Conservation (phyloP, 2,888 invertebrate species). For the Aphidius colemani region DNA sequence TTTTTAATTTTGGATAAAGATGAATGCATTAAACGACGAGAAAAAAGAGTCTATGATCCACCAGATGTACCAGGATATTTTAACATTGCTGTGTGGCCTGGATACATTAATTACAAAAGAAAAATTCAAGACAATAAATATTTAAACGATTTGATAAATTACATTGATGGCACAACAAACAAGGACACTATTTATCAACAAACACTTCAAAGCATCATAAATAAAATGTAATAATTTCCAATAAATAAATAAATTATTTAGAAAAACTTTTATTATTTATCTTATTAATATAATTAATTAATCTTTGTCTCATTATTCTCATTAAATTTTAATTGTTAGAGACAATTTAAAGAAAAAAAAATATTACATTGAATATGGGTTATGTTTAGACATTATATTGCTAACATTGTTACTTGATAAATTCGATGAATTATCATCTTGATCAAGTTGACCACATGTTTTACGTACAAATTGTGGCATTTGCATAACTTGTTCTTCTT, state of each 20-base stretch:
- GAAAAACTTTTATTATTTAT: slow-evolving; percentile 10
- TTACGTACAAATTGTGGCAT: slow-evolving; percentile 80
- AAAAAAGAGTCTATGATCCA: slow-evolving; percentile 75
- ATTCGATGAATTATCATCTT: slow-evolving; percentile 54
- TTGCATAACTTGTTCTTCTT: slow-evolving; percentile 94
- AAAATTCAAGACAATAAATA: slow-evolving; percentile 54
- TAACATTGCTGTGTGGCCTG: slow-evolving; percentile 90
- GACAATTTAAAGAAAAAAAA: slow-evolving; percentile 16
- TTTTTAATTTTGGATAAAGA: slow-evolving; percentile 74
- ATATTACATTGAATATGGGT: slow-evolving; percentile 56
- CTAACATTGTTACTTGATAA: slow-evolving; percentile 51
- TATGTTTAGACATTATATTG: slow-evolving; percentile 56
- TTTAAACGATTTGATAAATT: slow-evolving; percentile 40
- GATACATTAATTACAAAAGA: slow-evolving; percentile 68
- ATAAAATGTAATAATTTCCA: neutral
- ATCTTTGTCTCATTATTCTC: too few relatives aligned
- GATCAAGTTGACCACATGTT: slow-evolving; percentile 59
- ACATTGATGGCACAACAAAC: slow-evolving; percentile 44
- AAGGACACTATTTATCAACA: slow-evolving; percentile 40
- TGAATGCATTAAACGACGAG: slow-evolving; percentile 70
- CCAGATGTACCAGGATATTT: slow-evolving; percentile 89
- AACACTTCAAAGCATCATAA: slow-evolving; percentile 40
- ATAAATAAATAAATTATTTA: neutral
- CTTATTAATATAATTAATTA: neutral
- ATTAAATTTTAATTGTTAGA: too few relatives aligned